phyloP scores from a whole-genome alignment of 2,888 invertebrate species.

The Eristalinus sepulchralis region DNA sequence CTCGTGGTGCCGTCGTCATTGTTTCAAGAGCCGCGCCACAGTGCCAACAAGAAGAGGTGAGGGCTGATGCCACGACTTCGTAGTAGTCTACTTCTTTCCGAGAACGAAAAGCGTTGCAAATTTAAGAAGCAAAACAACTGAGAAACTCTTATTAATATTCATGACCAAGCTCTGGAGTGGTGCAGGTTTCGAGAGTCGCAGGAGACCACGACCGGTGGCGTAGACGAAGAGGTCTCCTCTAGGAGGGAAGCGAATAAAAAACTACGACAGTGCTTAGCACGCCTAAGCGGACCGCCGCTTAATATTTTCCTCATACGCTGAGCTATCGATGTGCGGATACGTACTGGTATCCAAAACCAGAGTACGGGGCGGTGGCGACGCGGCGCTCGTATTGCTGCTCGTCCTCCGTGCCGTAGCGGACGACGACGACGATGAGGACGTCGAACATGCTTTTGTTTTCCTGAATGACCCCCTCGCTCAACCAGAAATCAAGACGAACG shows the following conservation, averaged over 20 bases:
- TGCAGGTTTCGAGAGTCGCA: conserved; percentile 44
- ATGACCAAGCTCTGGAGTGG: conserved; percentile 73
- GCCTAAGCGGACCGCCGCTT: conserved; percentile 31
- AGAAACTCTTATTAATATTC: conserved; percentile 75
- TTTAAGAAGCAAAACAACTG: conserved; percentile 55
- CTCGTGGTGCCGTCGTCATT: conserved; percentile 52
- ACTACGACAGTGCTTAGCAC: conserved; percentile 30
- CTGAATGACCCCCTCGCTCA: conserved; percentile 15
- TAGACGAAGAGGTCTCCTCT: conserved; percentile 8
- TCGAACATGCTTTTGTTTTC: conserved; percentile 66
- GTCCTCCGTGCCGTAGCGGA: conserved; percentile 27
- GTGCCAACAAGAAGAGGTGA: background rate
- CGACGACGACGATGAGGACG: too few relatives aligned
- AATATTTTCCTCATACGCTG: conserved; percentile 60
- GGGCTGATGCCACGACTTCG: conserved; percentile 57
- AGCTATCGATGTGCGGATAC: conserved; percentile 17
- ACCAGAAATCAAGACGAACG: background rate
- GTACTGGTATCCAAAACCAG: conserved; percentile 48
- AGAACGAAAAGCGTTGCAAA: conserved; percentile 63
- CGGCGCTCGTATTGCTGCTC: conserved; percentile 39
- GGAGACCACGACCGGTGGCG: conserved; percentile 8
- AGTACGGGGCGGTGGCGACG: conserved; percentile 23
- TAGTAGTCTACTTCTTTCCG: conserved; percentile 69
- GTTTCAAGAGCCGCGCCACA: conserved; percentile 55
- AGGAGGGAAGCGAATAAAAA: conserved; percentile 10